phyloP scores from a whole-genome alignment of 92 coral and sea anemone genomes.

The Zoanthus sansibaricus region DNA sequence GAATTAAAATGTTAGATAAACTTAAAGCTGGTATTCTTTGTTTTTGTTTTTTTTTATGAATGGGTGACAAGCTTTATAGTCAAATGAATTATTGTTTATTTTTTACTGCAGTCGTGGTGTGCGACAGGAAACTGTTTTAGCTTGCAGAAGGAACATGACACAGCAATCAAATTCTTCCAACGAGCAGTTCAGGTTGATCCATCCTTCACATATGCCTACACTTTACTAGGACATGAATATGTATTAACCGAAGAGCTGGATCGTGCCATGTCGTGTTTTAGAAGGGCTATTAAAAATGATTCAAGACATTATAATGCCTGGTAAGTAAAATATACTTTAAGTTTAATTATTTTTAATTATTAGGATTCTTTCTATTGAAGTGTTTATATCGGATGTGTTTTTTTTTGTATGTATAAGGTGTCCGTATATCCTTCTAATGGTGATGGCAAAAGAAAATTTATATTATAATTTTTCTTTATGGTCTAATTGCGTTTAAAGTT shows the following conservation, averaged over 20 bases:
- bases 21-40: no score
- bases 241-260: constrained; percentile 95
- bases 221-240: constrained; percentile 95
- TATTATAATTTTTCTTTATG: no score
- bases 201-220: constrained; percentile 92
- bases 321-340: constrained; percentile 51
- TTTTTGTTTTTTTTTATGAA: no score
- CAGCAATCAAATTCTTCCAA: constrained; percentile 97
- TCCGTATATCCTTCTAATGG: no score
- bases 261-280: constrained; percentile 97
- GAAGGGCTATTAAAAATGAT: constrained; percentile 92
- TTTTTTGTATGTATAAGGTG: no score
- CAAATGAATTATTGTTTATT: neutral
- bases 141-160: constrained; percentile 97
- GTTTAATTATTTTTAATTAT: neutral
- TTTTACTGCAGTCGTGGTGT: constrained; percentile 85
- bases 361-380: neutral
- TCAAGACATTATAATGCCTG: constrained; percentile 99
- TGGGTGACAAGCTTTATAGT: neutral
- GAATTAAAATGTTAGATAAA: neutral
- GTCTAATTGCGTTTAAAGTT: no score
- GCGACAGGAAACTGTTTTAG: constrained; percentile 99
- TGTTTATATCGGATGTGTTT: no score
- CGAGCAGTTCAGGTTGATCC: constrained; percentile 98
- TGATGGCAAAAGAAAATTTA: no score